Conservation (phyloP, 2,797 vertebrate genomes). For the Chaetodon trifasciatus region DNA sequence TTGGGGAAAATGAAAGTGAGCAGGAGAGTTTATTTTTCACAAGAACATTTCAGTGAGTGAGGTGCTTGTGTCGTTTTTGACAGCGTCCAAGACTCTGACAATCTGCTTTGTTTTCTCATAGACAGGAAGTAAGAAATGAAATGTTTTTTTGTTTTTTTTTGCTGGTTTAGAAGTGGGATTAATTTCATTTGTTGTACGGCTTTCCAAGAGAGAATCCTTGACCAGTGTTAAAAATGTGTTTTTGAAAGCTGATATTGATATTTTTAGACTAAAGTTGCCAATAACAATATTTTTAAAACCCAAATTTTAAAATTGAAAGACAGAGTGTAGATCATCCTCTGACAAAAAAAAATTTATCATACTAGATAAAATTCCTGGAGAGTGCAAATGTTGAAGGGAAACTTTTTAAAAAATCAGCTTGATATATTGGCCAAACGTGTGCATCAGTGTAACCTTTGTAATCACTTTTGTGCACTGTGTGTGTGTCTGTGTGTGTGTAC, state of each 20-base stretch:
- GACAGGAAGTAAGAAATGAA: not conserved
- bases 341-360: not conserved
- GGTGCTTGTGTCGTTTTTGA: conserved; percentile 52
- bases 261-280: conserved; percentile 24
- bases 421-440: conserved; percentile 1
- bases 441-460: conserved; percentile 24
- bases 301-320: not conserved
- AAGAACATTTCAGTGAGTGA: conserved; percentile 46
- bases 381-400: not conserved
- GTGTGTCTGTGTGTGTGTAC: conserved; percentile 32
- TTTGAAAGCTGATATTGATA: not conserved
- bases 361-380: not conserved
- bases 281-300: not conserved
- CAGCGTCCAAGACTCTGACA: conserved; percentile 27
- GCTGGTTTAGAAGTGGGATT: not conserved
- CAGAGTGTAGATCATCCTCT: not conserved
- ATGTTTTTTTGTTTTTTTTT: not conserved
- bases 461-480: conserved; percentile 24
- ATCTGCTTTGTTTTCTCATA: conserved; percentile 27
- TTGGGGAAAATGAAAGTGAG: conserved; percentile 55
- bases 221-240: no score
- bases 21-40: conserved; percentile 18
- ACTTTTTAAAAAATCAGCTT: not conserved
- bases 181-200: conserved; percentile 1
- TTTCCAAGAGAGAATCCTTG: not conserved